These are phyloP conservation scores for Dipodomys spectabilis DNA, from an alignment of 2,113 vertebrate genomes.

Conservation along the genomic window DNA sequence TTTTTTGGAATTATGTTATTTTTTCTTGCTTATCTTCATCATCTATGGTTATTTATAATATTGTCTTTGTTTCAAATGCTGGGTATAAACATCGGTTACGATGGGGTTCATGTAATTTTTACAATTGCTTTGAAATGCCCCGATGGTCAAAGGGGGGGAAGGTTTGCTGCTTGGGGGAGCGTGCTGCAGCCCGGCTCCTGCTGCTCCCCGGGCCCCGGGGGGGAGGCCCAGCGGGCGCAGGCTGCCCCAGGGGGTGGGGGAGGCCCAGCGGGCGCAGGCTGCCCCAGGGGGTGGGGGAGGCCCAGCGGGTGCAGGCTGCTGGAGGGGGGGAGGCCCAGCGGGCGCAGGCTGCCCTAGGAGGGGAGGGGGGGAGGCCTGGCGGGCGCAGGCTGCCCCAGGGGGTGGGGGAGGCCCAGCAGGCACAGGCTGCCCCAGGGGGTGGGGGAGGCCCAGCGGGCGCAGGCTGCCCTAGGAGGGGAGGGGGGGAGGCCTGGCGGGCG, in stretches of 20 bases:
- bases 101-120: constrained; percentile 76
- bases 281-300: background rate
- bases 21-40: constrained; percentile 83
- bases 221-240: no score
- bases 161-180: background rate
- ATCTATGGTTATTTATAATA: constrained; percentile 87
- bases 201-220: background rate
- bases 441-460: background rate
- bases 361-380: no score
- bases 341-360: no score
- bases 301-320: no score
- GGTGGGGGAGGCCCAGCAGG: no score
- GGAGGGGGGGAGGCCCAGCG: background rate
- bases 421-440: no score
- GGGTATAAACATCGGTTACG: constrained; percentile 82
- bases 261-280: background rate
- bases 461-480: background rate
- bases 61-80: constrained; percentile 82
- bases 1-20: constrained; percentile 85
- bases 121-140: constrained; percentile 79
- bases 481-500: no score
- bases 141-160: constrained; percentile 7
- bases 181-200: background rate
- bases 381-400: no score
- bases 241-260: no score